These are phyloP conservation scores for Drosophila pruinosa DNA, from an alignment of 1,140 invertebrate species.

Conservation along the genomic window DNA sequence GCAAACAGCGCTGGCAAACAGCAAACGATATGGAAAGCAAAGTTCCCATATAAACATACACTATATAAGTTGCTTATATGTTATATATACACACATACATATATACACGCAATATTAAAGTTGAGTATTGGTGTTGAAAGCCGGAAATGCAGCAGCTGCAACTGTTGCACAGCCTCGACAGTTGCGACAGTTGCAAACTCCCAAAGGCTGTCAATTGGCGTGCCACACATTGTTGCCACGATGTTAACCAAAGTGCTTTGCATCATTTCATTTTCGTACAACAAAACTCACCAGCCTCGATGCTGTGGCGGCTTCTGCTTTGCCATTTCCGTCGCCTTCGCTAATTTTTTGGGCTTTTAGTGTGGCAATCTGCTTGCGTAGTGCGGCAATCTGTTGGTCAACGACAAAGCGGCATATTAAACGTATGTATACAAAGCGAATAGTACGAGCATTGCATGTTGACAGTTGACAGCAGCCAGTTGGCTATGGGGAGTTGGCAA, in stretches of 20 bases:
- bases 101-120: not conserved
- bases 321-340: slow-evolving; percentile 22
- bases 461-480: not conserved
- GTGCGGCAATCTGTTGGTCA: slow-evolving; percentile 61
- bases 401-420: slow-evolving; percentile 16
- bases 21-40: slow-evolving; percentile 28
- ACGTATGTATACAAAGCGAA: not conserved
- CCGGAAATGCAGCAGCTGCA: not conserved
- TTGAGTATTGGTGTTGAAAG: not conserved
- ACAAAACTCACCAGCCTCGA: slow-evolving; percentile 69
- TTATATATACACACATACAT: not conserved
- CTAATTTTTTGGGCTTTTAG: slow-evolving; percentile 52
- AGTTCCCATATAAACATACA: slow-evolving; percentile 5
- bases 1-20: slow-evolving; percentile 37
- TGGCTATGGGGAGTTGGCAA: not conserved
- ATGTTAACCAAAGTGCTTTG: slow-evolving; percentile 29
- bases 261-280: slow-evolving; percentile 2
- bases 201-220: slow-evolving; percentile 22
- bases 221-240: not conserved
- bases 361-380: slow-evolving; percentile 65
- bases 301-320: slow-evolving; percentile 8
- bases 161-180: not conserved
- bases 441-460: not conserved
- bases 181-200: not conserved
- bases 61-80: too few species aligned